Evolutionary conservation across 1,140 invertebrate species (phyloP).

Genomic region (Euwallacea fornicatus): DNA sequence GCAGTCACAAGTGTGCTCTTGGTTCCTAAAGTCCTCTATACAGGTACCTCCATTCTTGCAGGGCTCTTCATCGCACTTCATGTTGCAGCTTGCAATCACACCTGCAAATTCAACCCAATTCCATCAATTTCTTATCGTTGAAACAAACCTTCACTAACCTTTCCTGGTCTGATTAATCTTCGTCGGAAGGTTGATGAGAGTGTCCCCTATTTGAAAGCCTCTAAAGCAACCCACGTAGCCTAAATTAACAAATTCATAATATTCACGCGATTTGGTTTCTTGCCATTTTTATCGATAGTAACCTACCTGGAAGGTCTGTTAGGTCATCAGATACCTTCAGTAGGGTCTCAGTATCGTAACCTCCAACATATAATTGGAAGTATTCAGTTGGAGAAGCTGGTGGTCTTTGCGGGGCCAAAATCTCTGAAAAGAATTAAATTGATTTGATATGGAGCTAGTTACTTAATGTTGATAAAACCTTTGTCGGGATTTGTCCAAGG

Average conservation of each 20-base stretch:
- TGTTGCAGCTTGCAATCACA: slow-evolving; percentile 78
- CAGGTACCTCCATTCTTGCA: slow-evolving; percentile 88
- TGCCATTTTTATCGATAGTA: no score
- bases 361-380: slow-evolving; percentile 87
- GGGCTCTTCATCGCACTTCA: slow-evolving; percentile 83
- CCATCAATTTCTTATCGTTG: neutral
- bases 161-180: slow-evolving; percentile 66
- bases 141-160: slow-evolving; percentile 60
- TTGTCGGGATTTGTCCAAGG: slow-evolving; percentile 83
- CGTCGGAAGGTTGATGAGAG: slow-evolving; percentile 73
- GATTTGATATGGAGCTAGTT: no score
- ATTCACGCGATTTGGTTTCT: neutral
- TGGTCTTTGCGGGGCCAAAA: slow-evolving; percentile 80
- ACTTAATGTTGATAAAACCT: slow-evolving; percentile 53
- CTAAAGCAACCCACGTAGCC: slow-evolving; percentile 86
- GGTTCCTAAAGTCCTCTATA: slow-evolving; percentile 84
- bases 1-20: slow-evolving; percentile 83
- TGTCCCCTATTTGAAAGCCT: slow-evolving; percentile 82
- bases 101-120: slow-evolving; percentile 55
- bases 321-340: slow-evolving; percentile 62
- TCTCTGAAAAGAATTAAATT: slow-evolving; percentile 61
- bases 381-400: slow-evolving; percentile 81
- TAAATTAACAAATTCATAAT: slow-evolving; percentile 2
- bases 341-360: slow-evolving; percentile 75
- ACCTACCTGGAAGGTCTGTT: slow-evolving; percentile 59